Evolutionary conservation across 2,888 invertebrate species (phyloP).

Genomic region (Trilocha varians): DNA sequence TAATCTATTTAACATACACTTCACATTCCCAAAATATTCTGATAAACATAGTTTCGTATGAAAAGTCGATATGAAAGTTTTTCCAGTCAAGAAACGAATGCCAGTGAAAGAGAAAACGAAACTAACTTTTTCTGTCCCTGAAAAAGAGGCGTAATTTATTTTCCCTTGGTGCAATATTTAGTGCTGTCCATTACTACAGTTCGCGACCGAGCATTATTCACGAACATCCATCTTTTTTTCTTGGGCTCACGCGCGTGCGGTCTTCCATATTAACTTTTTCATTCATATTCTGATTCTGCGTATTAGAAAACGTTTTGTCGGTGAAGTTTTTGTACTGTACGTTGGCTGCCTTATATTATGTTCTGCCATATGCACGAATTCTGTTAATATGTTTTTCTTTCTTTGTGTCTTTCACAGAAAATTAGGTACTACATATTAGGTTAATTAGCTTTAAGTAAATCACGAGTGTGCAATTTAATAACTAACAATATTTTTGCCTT

Average conservation of each 20-base stretch:
- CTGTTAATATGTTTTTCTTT: too few species aligned
- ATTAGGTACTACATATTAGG: too few species aligned
- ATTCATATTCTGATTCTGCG: conserved; percentile 33
- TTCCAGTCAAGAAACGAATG: conserved; percentile 36
- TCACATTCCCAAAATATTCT: neutral
- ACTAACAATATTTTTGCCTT: too few species aligned
- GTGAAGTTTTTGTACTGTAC: neutral
- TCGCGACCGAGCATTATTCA: conserved; percentile 72
- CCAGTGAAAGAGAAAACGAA: conserved; percentile 58
- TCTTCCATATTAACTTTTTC: conserved; percentile 64
- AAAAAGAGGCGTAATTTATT: conserved; percentile 70
- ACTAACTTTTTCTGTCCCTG: conserved; percentile 63
- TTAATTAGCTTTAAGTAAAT: too few species aligned
- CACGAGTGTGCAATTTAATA: too few species aligned
- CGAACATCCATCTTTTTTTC: conserved; percentile 65
- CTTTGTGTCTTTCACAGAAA: too few species aligned
- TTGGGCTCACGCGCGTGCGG: conserved; percentile 45
- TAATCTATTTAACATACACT: neutral
- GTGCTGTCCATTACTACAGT: conserved; percentile 72
- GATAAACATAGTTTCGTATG: too few species aligned
- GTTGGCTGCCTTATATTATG: too few species aligned
- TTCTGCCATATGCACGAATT: too few species aligned
- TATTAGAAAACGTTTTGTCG: neutral
- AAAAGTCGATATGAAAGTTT: conserved; percentile 38
- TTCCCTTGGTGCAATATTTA: conserved; percentile 71